Evolutionary conservation across 2,797 vertebrate species (phyloP).

Genomic region (Semaprochilodus insignis): DNA sequence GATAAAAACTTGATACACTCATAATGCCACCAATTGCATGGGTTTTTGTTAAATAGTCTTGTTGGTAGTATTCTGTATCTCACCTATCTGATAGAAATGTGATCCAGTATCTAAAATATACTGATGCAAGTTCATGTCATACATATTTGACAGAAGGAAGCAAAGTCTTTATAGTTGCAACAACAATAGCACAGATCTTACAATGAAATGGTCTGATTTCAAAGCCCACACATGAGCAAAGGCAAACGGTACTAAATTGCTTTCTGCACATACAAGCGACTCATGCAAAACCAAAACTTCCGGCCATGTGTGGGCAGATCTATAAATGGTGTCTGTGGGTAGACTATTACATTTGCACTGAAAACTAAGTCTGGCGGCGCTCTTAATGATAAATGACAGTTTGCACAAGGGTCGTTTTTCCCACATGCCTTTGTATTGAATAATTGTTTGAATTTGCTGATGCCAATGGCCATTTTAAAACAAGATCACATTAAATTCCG

Average conservation of each 20-base stretch:
- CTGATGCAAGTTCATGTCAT: neutral
- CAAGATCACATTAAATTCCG: too few relatives aligned
- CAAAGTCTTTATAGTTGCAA: neutral
- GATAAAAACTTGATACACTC: too few relatives aligned
- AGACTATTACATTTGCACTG: neutral
- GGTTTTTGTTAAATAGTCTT: neutral
- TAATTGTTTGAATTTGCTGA: too few relatives aligned
- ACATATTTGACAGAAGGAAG: neutral
- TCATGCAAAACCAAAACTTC: constrained; percentile 23
- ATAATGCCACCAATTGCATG: neutral
- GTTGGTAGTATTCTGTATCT: neutral
- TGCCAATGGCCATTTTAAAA: too few relatives aligned
- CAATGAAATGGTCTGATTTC: neutral
- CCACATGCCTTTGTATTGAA: neutral
- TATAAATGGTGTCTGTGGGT: constrained; percentile 20
- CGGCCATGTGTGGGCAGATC: neutral
- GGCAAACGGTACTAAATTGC: neutral
- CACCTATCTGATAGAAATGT: too few relatives aligned
- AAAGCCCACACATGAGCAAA: neutral
- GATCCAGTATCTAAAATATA: neutral
- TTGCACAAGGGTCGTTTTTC: neutral
- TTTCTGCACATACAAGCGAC: neutral
- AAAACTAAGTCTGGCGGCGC: neutral
- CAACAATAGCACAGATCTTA: neutral
- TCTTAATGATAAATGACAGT: neutral